Evolutionary conservation across 2,113 vertebrate species (phyloP).

Genomic region (Saccopteryx bilineata): DNA sequence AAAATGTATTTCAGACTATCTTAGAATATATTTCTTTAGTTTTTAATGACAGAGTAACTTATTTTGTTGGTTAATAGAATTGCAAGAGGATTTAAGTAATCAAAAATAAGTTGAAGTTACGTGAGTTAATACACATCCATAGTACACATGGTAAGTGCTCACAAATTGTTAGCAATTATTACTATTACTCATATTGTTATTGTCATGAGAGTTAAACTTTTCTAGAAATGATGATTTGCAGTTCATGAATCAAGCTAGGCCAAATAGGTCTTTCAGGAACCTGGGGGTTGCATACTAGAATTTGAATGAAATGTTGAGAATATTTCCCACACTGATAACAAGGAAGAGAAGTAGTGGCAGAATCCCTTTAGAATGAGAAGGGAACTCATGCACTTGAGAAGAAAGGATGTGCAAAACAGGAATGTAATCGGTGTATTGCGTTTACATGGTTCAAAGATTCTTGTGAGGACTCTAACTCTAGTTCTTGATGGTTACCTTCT

Average conservation of each 20-base stretch:
- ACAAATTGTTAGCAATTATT: background rate
- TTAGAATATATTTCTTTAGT: background rate
- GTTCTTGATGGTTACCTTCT: background rate
- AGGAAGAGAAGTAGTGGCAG: background rate
- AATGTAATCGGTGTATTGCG: background rate
- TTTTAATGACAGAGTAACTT: slow-evolving; percentile 51
- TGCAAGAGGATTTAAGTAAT: slow-evolving; percentile 31
- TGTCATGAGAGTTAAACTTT: background rate
- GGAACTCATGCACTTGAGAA: background rate
- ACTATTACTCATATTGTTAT: background rate
- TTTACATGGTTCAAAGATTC: background rate
- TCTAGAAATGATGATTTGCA: slow-evolving; percentile 28
- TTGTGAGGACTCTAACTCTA: background rate
- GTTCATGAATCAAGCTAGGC: background rate
- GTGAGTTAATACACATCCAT: background rate
- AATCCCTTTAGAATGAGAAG: background rate
- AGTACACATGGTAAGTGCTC: background rate
- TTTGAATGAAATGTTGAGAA: background rate
- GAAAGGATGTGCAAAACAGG: background rate
- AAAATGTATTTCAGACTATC: slow-evolving; percentile 19
- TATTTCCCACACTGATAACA: background rate
- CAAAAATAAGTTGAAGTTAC: slow-evolving; percentile 20
- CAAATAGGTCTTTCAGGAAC: background rate
- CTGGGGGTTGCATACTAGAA: background rate
- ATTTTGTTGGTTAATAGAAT: background rate